Conservation (phyloP, 2,888 invertebrate species). For the Clitarchus hookeri region DNA sequence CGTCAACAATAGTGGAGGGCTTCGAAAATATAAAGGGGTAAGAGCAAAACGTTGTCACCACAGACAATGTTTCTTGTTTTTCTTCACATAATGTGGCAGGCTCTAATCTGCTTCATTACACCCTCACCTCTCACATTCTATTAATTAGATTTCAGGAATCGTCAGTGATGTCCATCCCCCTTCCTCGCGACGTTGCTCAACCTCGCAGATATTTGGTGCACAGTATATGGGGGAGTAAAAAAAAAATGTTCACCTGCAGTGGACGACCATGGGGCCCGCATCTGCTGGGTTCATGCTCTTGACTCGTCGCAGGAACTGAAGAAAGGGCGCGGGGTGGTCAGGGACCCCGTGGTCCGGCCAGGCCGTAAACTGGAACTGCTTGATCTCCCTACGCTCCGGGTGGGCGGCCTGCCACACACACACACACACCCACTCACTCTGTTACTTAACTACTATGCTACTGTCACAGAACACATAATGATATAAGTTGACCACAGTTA, state of each 20-base stretch:
- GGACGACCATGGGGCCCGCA: constrained; percentile 92
- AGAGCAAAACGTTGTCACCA: too few relatives aligned
- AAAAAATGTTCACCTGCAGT: constrained; percentile 66
- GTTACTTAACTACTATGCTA: too few relatives aligned
- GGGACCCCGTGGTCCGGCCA: constrained; percentile 99
- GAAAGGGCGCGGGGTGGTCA: constrained; percentile 97
- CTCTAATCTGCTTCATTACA: background rate
- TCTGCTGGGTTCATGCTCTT: constrained; percentile 88
- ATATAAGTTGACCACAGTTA: too few relatives aligned
- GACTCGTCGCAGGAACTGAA: constrained; percentile 94
- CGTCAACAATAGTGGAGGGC: too few relatives aligned
- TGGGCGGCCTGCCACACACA: constrained; percentile 32
- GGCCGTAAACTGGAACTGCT: constrained; percentile 97
- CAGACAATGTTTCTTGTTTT: background rate
- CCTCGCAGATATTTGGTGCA: too few relatives aligned
- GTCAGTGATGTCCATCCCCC: background rate
- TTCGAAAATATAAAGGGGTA: too few relatives aligned
- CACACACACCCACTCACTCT: background rate
- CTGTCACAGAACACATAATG: too few relatives aligned
- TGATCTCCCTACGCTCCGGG: constrained; percentile 86
- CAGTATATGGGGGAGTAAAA: background rate
- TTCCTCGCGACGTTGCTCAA: background rate
- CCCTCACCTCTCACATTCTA: background rate
- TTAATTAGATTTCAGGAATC: background rate
- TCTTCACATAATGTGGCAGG: too few relatives aligned